Conservation (phyloP, 2,797 vertebrate genomes). For the Pseudomugil tenellus region DNA sequence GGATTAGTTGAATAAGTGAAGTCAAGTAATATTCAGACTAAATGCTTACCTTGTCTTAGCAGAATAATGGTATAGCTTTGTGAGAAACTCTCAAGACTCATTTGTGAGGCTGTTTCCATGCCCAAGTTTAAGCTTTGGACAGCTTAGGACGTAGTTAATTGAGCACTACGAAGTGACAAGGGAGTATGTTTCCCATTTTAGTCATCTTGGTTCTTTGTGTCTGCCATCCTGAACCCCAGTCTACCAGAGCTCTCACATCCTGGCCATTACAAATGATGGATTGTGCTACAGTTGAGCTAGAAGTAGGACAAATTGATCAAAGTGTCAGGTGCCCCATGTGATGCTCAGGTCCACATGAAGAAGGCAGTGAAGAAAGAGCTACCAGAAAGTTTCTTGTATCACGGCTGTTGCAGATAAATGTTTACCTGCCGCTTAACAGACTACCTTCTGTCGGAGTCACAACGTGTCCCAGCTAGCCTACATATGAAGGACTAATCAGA, state of each 20-base stretch:
- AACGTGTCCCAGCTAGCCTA: conserved; percentile 67
- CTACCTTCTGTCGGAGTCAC: conserved; percentile 52
- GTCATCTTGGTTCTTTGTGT: conserved; percentile 79
- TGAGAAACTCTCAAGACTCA: conserved; percentile 34
- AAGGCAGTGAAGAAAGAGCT: conserved; percentile 76
- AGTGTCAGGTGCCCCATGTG: conserved; percentile 86
- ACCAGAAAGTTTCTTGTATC: conserved; percentile 79
- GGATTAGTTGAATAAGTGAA: conserved; percentile 56
- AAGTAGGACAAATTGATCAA: conserved; percentile 89
- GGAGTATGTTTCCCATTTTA: conserved; percentile 81
- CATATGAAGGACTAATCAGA: conserved; percentile 52
- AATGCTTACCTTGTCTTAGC: conserved; percentile 29
- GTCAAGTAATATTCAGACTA: conserved; percentile 48
- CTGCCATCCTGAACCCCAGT: conserved; percentile 72
- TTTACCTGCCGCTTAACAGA: conserved; percentile 77
- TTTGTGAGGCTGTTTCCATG: conserved; percentile 37
- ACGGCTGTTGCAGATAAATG: conserved; percentile 78
- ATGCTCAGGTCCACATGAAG: conserved; percentile 80
- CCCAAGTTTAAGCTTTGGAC: conserved; percentile 51
- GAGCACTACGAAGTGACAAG: conserved; percentile 69
- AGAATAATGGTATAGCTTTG: conserved; percentile 5
- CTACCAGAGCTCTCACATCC: conserved; percentile 72
- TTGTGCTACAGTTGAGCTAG: conserved; percentile 83
- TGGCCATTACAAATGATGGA: conserved; percentile 86
- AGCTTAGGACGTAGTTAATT: conserved; percentile 79